Base-by-base conservation (phyloP, 2,888 invertebrate genomes). In the Drosophila gaucha region DNA sequence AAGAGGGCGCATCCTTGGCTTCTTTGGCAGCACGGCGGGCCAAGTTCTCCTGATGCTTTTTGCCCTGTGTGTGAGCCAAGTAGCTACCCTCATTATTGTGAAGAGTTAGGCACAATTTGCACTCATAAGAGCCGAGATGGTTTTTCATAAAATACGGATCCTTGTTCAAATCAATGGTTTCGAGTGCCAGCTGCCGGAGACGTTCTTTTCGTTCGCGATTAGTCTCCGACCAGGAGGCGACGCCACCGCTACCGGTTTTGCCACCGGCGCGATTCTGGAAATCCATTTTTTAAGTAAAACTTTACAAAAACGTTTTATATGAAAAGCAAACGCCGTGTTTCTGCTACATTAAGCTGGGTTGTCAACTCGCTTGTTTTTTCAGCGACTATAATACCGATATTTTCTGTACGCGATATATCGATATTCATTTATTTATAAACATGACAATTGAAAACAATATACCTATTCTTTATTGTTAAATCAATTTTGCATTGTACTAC, bases 91-190 rank as follows among this genome's bases (percentile, higher is more conserved):
- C 99, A 92, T 99, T 99, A 91, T 99, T 99, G 92, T 99, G 99
- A 16, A 99, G 93, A 0, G 99, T 99, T 51, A 99, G 92, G 93
- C 99, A 99, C 4, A 99, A 92, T 93, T 99, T 99, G 92, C 99
- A 99, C 92, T 99, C 99, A 92, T 99, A 99, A 0, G 99, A 98
- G 1, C 96, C 98, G 80, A 99, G 93, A 93, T 99, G 99, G 93
- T 99, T 99, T 94, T 99, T 98, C 99, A 99, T 99, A 94, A 99
- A 99, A 94, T 99, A 99, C 0, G 99, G 99, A 94, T 99, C 99
- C 92, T 99, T 99, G 90, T 98, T 98, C 22, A 99, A 93, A 92
- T 99, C 99, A 65, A 99, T 99, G 0, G 99, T 99, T 91, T 99
- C 99, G 60, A 99, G 93, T 22, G 99, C 99, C 44, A 99, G 94